Evolutionary conservation across 2,797 vertebrate species (phyloP), one percentile per base, ranked within the genome.

Genomic region (Agapornis canus): DNA sequence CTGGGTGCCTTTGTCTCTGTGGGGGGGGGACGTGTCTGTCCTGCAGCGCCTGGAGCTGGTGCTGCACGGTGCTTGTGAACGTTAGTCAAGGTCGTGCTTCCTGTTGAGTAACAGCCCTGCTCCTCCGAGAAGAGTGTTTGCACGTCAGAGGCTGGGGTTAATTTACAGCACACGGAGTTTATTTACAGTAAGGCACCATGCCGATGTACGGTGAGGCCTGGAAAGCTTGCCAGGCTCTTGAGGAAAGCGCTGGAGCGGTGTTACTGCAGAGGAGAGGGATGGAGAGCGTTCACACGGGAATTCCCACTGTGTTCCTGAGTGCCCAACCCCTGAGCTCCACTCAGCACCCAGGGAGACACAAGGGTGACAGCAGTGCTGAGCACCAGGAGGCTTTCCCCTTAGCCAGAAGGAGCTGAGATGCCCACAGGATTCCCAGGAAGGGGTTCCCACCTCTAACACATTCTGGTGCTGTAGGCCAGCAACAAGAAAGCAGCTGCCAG

Each of bases 271-370:
- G 59, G 21, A 35, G 18, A 27, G 17, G 52, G 32, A 31, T 5
- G 8, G 61, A 57, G 27, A 61, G 29, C 59, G 8, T 16, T 52
- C n/a, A 10, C 40, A 3, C 29, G 11, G 63, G 35, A 64, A 16
- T 20, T 9, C 21, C 25, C 20, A 0, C 23, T 4, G 26, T 3
- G 13, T 25, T 26, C 18, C 0, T 0, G 0, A 26, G 43, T 45
- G 73, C 18, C 56, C 3, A 3, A 59, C 39, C n/a, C n/a, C 17
- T 5, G 52, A 25, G 8, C 45, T 13, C 31, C 54, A 10, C n/a
- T 51, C 31, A 5, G 43, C 71, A 4, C n/a, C 22, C 43, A 17
- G 0, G 0, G 35, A 48, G 12, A 8, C 0, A 0, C 22, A 25
- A 57, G 2, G 7, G 29, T 19, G 32, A 3, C 18, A 5, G 64